Evolutionary conservation across 2,888 invertebrate species (phyloP).

Genomic region (Apamea crenata): DNA sequence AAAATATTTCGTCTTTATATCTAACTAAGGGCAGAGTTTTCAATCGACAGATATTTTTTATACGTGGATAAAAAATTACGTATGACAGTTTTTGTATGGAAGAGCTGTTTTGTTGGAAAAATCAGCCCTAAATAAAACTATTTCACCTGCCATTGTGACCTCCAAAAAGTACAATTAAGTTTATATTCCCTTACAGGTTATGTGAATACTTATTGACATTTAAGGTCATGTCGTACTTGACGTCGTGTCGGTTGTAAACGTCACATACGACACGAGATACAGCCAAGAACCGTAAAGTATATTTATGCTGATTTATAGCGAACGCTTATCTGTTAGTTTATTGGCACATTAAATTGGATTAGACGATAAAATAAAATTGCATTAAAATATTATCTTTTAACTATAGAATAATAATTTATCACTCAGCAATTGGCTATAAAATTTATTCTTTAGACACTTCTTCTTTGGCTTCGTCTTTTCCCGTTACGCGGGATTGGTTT

Average conservation of each 20-base stretch:
- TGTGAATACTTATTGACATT: not conserved
- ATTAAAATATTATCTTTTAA: not conserved
- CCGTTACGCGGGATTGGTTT: too few relatives aligned
- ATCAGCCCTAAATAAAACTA: not conserved
- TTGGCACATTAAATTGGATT: slow-evolving; percentile 8
- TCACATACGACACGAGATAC: slow-evolving; percentile 4
- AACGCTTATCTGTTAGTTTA: slow-evolving; percentile 23
- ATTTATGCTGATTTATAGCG: slow-evolving; percentile 26
- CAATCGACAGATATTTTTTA: too few relatives aligned
- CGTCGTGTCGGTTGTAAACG: slow-evolving; percentile 16
- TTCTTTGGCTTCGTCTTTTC: too few relatives aligned
- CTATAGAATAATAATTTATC: too few relatives aligned
- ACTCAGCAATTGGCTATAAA: too few relatives aligned
- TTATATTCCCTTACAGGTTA: not conserved
- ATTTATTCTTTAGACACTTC: too few relatives aligned
- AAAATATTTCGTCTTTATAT: not conserved
- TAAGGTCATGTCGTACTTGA: slow-evolving; percentile 5
- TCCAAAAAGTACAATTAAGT: slow-evolving; percentile 9
- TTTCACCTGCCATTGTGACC: not conserved
- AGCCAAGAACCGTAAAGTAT: not conserved
- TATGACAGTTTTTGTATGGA: too few relatives aligned
- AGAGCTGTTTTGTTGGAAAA: too few relatives aligned
- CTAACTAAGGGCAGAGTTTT: not conserved
- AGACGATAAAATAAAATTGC: slow-evolving; percentile 14
- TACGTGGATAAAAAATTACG: too few relatives aligned